Evolutionary conservation across 2,797 vertebrate genomes (phyloP).

Genomic region (Synaphobranchus kaupii): DNA sequence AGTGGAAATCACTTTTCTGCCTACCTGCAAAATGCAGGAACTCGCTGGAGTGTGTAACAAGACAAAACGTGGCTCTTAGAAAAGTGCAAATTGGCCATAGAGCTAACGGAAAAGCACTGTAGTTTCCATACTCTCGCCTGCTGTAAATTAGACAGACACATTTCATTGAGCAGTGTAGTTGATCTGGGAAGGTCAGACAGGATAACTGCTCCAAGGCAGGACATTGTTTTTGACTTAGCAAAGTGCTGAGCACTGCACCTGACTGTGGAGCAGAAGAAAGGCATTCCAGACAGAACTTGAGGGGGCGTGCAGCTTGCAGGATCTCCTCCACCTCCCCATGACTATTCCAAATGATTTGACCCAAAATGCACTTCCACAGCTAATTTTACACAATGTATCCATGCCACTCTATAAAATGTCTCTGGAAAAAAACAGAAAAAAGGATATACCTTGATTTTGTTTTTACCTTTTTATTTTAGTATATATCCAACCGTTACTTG

Average conservation of each 20-base stretch:
- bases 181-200: slow-evolving; percentile 57
- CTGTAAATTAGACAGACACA: slow-evolving; percentile 44
- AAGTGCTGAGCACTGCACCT: slow-evolving; percentile 74
- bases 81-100: slow-evolving; percentile 25
- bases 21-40: not conserved
- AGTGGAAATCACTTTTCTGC: slow-evolving; percentile 13
- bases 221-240: slow-evolving; percentile 74
- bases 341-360: slow-evolving; percentile 6
- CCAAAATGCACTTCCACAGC: not conserved
- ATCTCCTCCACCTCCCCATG: not conserved
- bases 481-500: not conserved
- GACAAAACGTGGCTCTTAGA: slow-evolving; percentile 13
- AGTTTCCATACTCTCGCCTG: slow-evolving; percentile 52
- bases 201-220: slow-evolving; percentile 64
- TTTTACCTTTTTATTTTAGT: not conserved
- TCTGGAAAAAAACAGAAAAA: slow-evolving; percentile 1
- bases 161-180: slow-evolving; percentile 64
- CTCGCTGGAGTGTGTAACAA: not conserved
- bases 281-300: slow-evolving; percentile 61
- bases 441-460: not conserved
- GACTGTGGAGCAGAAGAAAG: slow-evolving; percentile 68
- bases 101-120: slow-evolving; percentile 36
- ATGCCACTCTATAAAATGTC: not conserved
- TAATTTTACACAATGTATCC: not conserved
- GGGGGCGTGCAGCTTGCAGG: not conserved